Evolutionary conservation across 2,888 invertebrate genomes (phyloP), one percentile per base, ranked within the genome.

Genomic region (Mesorhabditis belari): DNA sequence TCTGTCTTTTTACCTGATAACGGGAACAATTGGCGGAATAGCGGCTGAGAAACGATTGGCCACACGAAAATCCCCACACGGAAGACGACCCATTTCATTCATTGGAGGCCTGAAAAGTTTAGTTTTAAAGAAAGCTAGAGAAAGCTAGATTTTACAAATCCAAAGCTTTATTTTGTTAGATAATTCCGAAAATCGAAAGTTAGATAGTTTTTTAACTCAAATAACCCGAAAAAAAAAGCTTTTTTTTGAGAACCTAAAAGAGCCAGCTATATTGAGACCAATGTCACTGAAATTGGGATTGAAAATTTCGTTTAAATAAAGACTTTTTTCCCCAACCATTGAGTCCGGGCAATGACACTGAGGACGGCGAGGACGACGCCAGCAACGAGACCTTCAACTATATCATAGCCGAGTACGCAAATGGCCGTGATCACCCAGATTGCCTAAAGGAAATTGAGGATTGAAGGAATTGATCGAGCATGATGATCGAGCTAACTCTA

Each of bases 361-460:
- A 88, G 82, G 2, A 92, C 82, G n/a, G 90, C 89, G 17, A 89
- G 82, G n/a, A 87, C 76, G 3, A 91, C 85, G 2, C 92, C 91
- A 0, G 88, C 86, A 0, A 87, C 85, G 3, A 93, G 84, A 0
- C 92, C 74, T 59, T 88, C 84, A 77, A 90, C 90, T 62, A 92
- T 90, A 80, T 91, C 89, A 55, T 90, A 81, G 23, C 90, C 74
- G 17, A 89, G 83, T 0, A 90, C 90, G 0, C 87, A 85, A 2
- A 87, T 69, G 81, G 91, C 92, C 0, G 91, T 89, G 3, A 87
- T 84, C 2, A 90, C 79, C 91, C 91, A 93, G 12, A 91, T 88
- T 0, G 70, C 61, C 81, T 80, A 55, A 57, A 9, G n/a, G n/a
- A 71, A 68, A 12, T 35, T n/a, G 3, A 5, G 49, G 1, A 17